These are phyloP conservation scores for Monopterus albus DNA, from an alignment of 2,113 vertebrate genomes.

Conservation along the genomic window DNA sequence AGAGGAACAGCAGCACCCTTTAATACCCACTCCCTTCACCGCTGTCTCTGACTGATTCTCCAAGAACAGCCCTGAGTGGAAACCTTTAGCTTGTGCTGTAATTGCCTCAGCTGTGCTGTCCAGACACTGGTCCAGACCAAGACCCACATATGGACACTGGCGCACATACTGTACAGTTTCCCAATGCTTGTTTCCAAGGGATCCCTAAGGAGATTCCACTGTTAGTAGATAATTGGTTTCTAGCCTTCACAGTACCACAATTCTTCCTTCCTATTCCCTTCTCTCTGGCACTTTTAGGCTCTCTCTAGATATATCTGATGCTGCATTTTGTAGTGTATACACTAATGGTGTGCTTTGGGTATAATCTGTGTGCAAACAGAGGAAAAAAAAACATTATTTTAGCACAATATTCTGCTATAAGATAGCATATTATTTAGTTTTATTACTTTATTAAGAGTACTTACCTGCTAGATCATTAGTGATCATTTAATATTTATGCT, in stretches of 20 bases:
- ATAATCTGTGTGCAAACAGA: not conserved
- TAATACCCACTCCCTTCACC: not conserved
- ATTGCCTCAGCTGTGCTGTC: conserved; percentile 53
- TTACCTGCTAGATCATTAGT: conserved; percentile 25
- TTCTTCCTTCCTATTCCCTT: conserved; percentile 1
- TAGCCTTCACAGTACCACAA: conserved; percentile 39
- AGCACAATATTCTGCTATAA: not conserved
- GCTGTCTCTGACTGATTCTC: not conserved
- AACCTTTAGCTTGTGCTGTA: conserved; percentile 55
- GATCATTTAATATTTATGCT: conserved; percentile 38
- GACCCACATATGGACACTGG: conserved; percentile 40
- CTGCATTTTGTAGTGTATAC: conserved; percentile 14
- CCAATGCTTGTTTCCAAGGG: conserved; percentile 28
- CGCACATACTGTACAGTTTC: conserved; percentile 28
- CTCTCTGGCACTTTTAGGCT: conserved; percentile 1
- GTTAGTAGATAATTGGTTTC: conserved; percentile 70
- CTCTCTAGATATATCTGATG: not conserved
- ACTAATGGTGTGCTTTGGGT: not conserved
- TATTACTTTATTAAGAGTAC: conserved; percentile 9
- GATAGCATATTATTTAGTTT: not conserved
- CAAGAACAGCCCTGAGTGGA: conserved; percentile 31
- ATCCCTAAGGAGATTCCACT: conserved; percentile 48
- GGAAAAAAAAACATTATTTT: not conserved
- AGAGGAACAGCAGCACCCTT: not conserved
- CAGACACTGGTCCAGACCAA: conserved; percentile 38